phyloP scores from a whole-genome alignment of 2,113 vertebrate genomes.

The Anguilla japonica region DNA sequence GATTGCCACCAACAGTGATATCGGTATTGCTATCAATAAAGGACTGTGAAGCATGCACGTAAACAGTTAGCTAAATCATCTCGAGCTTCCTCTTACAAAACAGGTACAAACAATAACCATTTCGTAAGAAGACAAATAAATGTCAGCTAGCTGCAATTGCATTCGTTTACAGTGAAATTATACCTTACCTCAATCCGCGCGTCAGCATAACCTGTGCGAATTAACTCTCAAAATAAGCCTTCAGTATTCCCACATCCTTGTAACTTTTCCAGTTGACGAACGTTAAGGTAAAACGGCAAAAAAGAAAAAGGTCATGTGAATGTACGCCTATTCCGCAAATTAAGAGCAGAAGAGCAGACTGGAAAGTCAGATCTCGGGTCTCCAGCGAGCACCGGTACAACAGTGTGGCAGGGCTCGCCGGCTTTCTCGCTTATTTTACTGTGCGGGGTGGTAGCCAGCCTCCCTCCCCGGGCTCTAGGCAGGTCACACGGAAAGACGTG shows the following conservation, averaged over 20 bases:
- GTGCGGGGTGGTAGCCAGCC: background rate
- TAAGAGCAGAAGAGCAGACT: background rate
- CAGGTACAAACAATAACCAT: background rate
- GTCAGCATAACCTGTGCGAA: constrained; percentile 1
- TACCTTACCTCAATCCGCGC: constrained; percentile 12
- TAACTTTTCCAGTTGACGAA: constrained; percentile 7
- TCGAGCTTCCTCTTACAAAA: background rate
- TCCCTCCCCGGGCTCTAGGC: background rate
- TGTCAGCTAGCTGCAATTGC: background rate
- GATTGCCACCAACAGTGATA: background rate
- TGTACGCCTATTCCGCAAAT: too few relatives aligned
- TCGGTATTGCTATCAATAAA: background rate
- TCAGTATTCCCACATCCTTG: constrained; percentile 18
- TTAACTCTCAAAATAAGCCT: background rate
- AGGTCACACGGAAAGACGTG: constrained; percentile 19
- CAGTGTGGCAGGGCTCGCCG: background rate
- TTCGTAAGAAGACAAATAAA: background rate
- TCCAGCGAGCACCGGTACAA: background rate
- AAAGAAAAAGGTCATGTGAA: background rate
- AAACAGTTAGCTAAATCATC: background rate
- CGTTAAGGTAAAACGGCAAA: background rate
- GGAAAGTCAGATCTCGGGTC: background rate
- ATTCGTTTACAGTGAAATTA: background rate
- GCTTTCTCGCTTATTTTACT: background rate
- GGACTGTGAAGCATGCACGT: background rate